Conservation (phyloP, 2,797 vertebrate genomes). For the Thripadectes ignobilis region DNA sequence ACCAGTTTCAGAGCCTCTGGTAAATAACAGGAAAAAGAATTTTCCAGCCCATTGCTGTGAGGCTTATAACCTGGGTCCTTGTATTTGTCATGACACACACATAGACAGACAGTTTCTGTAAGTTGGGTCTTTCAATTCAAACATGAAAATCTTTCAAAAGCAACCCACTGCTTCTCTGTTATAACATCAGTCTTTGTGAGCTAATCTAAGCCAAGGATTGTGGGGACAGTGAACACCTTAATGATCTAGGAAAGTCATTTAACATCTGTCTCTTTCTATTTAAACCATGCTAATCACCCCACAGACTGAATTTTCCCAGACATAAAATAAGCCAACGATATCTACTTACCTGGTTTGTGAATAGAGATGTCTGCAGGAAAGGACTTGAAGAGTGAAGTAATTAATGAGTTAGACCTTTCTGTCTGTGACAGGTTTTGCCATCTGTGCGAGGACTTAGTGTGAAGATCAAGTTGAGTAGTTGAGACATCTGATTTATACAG, state of each 20-base stretch:
- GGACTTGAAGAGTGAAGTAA: background rate
- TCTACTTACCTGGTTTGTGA: background rate
- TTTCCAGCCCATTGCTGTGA: background rate
- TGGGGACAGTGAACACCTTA: background rate
- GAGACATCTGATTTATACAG: background rate
- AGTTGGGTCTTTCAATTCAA: background rate
- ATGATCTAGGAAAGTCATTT: conserved; percentile 34
- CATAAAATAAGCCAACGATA: background rate
- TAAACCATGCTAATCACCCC: background rate
- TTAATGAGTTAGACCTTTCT: conserved; percentile 1
- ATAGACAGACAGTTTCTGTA: background rate
- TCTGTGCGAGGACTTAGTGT: background rate
- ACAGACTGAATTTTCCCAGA: background rate
- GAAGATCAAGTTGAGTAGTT: background rate
- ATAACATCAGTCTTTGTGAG: background rate
- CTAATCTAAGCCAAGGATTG: conserved; percentile 29
- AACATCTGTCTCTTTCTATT: conserved; percentile 45
- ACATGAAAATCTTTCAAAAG: conserved; percentile 5
- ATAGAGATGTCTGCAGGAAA: background rate
- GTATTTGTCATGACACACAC: background rate
- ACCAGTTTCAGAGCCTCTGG: background rate
- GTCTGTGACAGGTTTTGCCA: background rate
- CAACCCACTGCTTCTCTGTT: background rate
- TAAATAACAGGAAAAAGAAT: background rate
- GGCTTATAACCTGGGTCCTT: background rate